Evolutionary conservation across 2,113 vertebrate genomes (phyloP), one percentile per base, ranked within the genome.

Genomic region (Podocnemis expansa): DNA sequence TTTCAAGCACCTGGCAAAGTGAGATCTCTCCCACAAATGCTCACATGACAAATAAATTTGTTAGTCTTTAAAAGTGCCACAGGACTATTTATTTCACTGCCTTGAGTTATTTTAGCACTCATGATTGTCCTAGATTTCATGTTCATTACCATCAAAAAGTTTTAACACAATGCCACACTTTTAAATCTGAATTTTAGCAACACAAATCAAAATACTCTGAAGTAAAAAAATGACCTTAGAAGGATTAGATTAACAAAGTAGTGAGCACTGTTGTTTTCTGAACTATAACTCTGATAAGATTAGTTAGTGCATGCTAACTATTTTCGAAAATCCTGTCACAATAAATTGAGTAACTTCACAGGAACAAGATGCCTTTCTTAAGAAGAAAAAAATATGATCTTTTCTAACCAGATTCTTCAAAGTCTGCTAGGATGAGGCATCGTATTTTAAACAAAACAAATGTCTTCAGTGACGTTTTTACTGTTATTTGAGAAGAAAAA

Each of bases 381-480:
- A 84, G n/a, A 89, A 82, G 6, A 34, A 45, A 8, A n/a, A 82
- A 80, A 29, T 58, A 47, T 58, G 34, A 91, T 87, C 19, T 27
- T 52, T 95, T 96, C 91, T 95, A 95, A 96, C 56, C 90, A 96
- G 95, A 96, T 95, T 95, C 95, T 97, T 96, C 78, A 93, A 96
- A 96, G 93, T 97, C 95, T 97, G 97, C 94, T 96, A 93, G 91
- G 84, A 96, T 94, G 90, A 97, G 80, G 78, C 91, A 94, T 90
- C 16, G 41, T 80, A 89, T 79, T 87, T 89, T 56, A 56, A 83
- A 95, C 82, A 83, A 82, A 92, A 34, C 24, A 89, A 95, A 96
- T 84, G 91, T 87, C 84, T 93, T 89, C 90, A 90, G 45, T 82
- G 54, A 94, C 38, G 96, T 95, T 95, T 96, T 91, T 96, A 89